phyloP scores from a whole-genome alignment of 2,113 vertebrate genomes.

The Delphinus delphis region DNA sequence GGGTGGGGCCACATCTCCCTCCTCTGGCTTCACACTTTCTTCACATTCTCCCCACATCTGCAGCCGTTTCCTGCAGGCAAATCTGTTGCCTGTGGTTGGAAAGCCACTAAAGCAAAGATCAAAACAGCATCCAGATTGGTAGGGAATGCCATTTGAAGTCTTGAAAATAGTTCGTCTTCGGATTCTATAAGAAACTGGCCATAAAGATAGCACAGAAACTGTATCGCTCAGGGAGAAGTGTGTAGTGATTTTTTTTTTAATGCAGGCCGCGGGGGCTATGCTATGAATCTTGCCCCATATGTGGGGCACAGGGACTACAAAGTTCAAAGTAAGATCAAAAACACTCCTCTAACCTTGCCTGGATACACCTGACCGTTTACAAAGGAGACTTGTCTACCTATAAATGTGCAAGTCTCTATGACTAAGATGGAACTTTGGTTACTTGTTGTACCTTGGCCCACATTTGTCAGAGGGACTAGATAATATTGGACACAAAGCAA shows the following conservation, averaged over 20 bases:
- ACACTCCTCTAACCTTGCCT: neutral
- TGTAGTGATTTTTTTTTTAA: neutral
- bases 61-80: conserved; percentile 29
- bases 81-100: conserved; percentile 9
- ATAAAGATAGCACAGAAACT: neutral
- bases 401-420: neutral
- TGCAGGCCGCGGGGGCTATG: neutral
- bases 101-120: conserved; percentile 42
- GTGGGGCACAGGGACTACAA: neutral
- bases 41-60: conserved; percentile 17
- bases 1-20: neutral
- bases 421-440: neutral
- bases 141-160: neutral
- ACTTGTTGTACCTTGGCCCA: neutral
- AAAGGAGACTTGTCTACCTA: neutral
- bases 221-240: neutral
- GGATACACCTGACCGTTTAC: neutral
- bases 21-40: neutral
- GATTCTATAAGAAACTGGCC: neutral
- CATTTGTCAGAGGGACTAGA: neutral
- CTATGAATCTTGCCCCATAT: neutral
- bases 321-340: neutral
- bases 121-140: neutral
- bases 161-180: neutral
- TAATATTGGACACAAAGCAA: neutral